Evolutionary conservation across 2,113 vertebrate species (phyloP).

Genomic region (Vanacampus margaritifer): DNA sequence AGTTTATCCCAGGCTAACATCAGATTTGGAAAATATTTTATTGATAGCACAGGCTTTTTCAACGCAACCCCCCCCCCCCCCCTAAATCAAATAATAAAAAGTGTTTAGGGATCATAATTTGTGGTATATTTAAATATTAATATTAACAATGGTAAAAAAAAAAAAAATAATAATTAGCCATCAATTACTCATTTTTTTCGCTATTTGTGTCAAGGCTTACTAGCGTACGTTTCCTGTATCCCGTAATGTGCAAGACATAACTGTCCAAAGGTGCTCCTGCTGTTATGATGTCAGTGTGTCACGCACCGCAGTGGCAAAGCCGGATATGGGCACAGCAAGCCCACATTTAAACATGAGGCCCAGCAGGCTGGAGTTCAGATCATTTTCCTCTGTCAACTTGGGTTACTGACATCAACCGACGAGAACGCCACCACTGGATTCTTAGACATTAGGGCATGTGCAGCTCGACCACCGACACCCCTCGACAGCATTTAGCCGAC

Average conservation of each 20-base stretch:
- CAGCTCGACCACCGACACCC: no score
- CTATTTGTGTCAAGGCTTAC: background rate
- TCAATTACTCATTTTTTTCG: background rate
- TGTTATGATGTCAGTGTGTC: constrained; percentile 11
- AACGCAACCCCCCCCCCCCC: no score
- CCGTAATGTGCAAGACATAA: background rate
- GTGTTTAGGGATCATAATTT: no score
- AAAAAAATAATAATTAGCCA: no score
- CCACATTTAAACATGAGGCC: constrained; percentile 44
- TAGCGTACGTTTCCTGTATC: background rate
- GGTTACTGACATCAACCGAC: constrained; percentile 51
- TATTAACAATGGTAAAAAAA: no score
- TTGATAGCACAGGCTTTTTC: no score
- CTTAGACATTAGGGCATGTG: no score
- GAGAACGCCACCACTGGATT: constrained; percentile 5
- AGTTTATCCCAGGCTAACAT: no score
- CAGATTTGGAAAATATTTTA: no score
- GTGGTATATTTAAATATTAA: no score
- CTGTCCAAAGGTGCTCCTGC: background rate
- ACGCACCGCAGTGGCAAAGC: constrained; percentile 43
- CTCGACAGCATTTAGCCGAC: no score
- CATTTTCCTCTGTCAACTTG: constrained; percentile 51
- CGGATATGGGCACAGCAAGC: constrained; percentile 66
- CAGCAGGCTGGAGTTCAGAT: constrained; percentile 52
- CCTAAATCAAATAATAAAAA: no score